phyloP scores from a whole-genome alignment of 2,888 invertebrate species.

The Ophion ventricosus region DNA sequence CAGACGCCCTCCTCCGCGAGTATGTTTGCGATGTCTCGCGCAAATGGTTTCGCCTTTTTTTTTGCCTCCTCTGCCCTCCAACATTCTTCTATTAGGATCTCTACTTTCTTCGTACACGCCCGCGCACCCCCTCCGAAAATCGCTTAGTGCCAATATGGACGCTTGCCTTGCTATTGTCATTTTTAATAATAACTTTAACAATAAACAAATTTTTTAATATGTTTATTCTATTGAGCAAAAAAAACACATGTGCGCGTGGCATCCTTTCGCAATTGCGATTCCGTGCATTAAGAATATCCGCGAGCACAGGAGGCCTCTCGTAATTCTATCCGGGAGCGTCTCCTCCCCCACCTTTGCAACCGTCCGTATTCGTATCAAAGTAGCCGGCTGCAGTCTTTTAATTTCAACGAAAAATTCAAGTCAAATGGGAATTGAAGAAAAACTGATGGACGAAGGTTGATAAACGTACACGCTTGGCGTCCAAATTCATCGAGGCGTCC shows the following conservation, averaged over 20 bases:
- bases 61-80: conserved; percentile 42
- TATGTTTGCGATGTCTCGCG: conserved; percentile 73
- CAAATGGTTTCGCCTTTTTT: conserved; percentile 75
- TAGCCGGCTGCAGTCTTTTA: no score
- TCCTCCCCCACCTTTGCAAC: no score
- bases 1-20: conserved; percentile 30
- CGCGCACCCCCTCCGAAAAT: neutral
- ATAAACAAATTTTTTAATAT: neutral
- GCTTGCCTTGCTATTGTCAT: neutral
- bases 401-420: neutral
- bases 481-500: neutral
- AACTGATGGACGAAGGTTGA: neutral
- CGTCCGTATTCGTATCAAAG: no score
- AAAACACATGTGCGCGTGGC: no score
- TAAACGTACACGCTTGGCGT: neutral
- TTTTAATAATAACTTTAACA: neutral
- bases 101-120: conserved; percentile 40
- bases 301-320: no score
- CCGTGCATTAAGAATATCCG: no score
- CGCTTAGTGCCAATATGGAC: conserved; percentile 9
- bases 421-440: neutral
- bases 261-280: no score
- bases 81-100: conserved; percentile 55
- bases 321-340: no score
- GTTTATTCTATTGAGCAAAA: neutral